Percentiles rank a stretch among this genome's conserved stretches.
These are phyloP conservation scores for Agrochola litura DNA, from an alignment of 2,888 invertebrate genomes.

Conservation along the genomic window DNA sequence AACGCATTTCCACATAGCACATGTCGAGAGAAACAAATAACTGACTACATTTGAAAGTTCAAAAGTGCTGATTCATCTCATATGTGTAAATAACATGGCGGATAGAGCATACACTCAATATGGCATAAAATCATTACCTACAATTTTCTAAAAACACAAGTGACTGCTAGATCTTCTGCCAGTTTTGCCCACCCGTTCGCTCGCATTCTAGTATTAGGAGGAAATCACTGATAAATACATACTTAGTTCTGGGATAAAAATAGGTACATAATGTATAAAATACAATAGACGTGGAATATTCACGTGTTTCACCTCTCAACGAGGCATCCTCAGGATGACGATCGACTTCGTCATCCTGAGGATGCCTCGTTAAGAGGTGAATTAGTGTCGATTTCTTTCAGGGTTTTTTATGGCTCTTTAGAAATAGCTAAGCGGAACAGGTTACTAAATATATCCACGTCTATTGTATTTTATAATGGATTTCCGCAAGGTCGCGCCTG, in stretches of 20 bases:
- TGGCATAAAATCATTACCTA: not conserved
- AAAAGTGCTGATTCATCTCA: constrained; percentile 20
- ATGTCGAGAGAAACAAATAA: constrained; percentile 52
- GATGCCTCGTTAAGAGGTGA: too few relatives aligned
- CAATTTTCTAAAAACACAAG: not conserved
- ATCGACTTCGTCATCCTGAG: too few relatives aligned
- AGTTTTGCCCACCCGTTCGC: not conserved
- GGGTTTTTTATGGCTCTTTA: too few relatives aligned
- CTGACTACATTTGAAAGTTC: constrained; percentile 20
- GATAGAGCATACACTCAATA: not conserved
- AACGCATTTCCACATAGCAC: constrained; percentile 43
- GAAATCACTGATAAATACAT: not conserved
- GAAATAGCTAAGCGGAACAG: too few relatives aligned
- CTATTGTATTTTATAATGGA: too few relatives aligned
- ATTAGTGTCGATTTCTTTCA: too few relatives aligned
- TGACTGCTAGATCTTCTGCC: not conserved
- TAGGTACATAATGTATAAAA: not conserved
- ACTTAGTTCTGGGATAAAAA: not conserved
- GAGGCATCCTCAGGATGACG: too few relatives aligned
- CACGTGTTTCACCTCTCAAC: too few relatives aligned
- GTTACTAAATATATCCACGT: too few relatives aligned
- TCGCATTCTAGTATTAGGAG: not conserved
- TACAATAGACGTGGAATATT: too few relatives aligned
- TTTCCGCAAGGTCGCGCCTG: too few relatives aligned
- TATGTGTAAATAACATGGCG: not conserved